Percentiles rank a stretch among this genome's conserved stretches.
Evolutionary conservation across 2,888 invertebrate genomes (phyloP).

Genomic region (Andrena bicolor): DNA sequence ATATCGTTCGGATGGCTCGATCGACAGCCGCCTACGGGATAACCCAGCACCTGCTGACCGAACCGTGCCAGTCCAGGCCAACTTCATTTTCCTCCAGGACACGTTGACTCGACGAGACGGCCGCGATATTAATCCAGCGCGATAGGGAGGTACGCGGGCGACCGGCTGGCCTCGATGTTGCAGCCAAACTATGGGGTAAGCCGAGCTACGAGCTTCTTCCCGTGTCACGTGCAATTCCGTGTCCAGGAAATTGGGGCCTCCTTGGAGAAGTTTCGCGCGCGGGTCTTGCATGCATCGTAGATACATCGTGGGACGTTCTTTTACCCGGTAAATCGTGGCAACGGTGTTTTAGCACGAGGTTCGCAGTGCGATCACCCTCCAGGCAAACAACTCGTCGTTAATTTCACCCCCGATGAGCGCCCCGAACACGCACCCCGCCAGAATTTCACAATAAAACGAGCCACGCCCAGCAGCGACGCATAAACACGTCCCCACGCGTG

Average conservation of each 20-base stretch:
- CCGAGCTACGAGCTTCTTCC: conserved; percentile 16
- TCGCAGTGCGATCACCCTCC: conserved; percentile 4
- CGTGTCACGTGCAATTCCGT: conserved; percentile 43
- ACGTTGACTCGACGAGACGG: conserved; percentile 47
- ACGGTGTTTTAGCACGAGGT: background rate
- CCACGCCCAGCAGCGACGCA: conserved; percentile 28
- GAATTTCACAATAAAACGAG: conserved; percentile 37
- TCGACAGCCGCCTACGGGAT: conserved; percentile 27
- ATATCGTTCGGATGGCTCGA: conserved; percentile 16
- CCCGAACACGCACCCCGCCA: conserved; percentile 12
- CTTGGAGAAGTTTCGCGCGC: conserved; percentile 19
- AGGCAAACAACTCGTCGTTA: conserved; percentile 48
- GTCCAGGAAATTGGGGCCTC: conserved; percentile 16
- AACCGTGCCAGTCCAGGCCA: conserved; percentile 5
- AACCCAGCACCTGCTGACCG: conserved; percentile 58
- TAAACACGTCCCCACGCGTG: conserved; percentile 10
- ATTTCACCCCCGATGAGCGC: conserved; percentile 34
- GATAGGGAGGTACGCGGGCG: conserved; percentile 24
- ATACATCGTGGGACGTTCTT: background rate
- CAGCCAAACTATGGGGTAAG: conserved; percentile 1
- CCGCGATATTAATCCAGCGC: conserved; percentile 52
- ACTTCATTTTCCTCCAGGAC: conserved; percentile 45
- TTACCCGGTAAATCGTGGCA: too few relatives aligned
- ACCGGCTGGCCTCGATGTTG: conserved; percentile 14
- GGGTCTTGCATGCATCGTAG: conserved; percentile 9